These are phyloP conservation scores for human (Homo sapiens) DNA, from an alignment of 2,113 vertebrate genomes.

Conservation along the genomic window DNA sequence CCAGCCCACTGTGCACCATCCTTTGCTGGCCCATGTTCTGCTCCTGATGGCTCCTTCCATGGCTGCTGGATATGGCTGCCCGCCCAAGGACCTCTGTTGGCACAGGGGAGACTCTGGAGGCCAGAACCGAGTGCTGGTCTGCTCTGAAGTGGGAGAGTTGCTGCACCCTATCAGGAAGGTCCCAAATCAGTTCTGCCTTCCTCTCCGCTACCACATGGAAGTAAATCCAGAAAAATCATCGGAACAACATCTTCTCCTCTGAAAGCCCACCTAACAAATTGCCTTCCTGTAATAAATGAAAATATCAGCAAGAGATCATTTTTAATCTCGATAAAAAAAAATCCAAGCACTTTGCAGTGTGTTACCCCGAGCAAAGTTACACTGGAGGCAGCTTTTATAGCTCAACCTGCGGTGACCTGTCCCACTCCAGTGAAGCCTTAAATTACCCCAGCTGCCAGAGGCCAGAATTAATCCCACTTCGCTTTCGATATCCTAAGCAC, in stretches of 20 bases:
- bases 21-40: background rate
- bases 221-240: background rate
- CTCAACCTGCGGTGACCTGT: background rate
- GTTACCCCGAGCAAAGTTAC: background rate
- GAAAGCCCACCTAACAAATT: background rate
- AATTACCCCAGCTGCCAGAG: conserved; percentile 59
- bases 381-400: background rate
- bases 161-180: background rate
- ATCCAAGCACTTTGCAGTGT: background rate
- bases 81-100: background rate
- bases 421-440: conserved; percentile 25
- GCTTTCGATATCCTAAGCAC: background rate
- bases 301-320: background rate
- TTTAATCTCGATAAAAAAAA: conserved; percentile 42
- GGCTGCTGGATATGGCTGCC: background rate
- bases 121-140: rapidly evolving
- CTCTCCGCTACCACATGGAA: background rate
- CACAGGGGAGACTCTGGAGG: background rate
- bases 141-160: background rate
- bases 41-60: no score
- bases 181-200: background rate
- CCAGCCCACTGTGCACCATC: rapidly evolving
- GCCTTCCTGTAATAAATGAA: background rate
- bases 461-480: conserved; percentile 67
- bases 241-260: background rate